Base-by-base conservation (phyloP, 2,888 invertebrate species). In the Calameuta idolon region DNA sequence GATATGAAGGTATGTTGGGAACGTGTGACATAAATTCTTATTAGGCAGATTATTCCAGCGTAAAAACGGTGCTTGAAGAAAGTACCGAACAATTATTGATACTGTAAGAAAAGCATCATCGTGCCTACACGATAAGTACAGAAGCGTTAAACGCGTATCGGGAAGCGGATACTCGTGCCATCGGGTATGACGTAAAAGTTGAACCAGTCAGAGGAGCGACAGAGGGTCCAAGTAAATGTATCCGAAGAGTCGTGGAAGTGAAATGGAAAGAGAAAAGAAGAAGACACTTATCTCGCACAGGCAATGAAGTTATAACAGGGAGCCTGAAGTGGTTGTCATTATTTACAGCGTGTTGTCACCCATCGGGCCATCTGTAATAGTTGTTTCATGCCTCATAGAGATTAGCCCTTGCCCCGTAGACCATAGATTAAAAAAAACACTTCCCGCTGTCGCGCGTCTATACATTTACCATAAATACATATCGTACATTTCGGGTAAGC, bases 311-410 rank as follows among this genome's bases (percentile, higher is more conserved):
- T 55, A 55, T 55, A 55, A 55, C 55, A 55, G 55, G 34, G 37
- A 34, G 74, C n/a, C 34, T 35, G 79, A 80, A 78, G 81, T 82
- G 82, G 77, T 71, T 75, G 77, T 81, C 80, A 79, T 80, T 88
- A 88, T 89, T 90, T 89, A 90, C 85, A 83, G 82, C 85, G 84
- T 86, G 90, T 89, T 89, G 87, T 89, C 88, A 86, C 85, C 85
- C 85, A 82, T 79, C 81, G 85, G 89, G 91, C 91, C 91, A 91
- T 91, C 89, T 91, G 91, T 90, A 90, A 90, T 89, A 84, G 84
- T 88, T 90, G 90, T 89, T 91, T 89, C 87, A 90, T 90, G 86
- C 86, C 84, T 88, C 86, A 89, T 89, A 87, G 86, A 90, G 90
- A 91, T 91, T 87, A 87, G 76, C 81, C 77, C 75, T 81, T 83